phyloP scores from a whole-genome alignment of 2,113 vertebrate species.

The Holacanthus passer region DNA sequence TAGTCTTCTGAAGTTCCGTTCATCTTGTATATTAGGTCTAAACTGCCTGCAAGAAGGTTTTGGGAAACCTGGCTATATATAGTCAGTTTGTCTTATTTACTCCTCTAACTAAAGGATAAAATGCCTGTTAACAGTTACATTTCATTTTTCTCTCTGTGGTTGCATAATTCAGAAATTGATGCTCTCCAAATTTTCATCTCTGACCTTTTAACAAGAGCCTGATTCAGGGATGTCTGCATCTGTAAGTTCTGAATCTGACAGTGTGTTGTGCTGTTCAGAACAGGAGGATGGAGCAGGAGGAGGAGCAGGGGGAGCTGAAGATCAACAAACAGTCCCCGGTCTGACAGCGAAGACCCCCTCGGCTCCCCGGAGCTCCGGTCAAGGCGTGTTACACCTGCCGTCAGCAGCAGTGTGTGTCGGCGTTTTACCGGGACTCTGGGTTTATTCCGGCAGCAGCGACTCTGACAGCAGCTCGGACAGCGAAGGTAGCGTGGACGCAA shows the following conservation, averaged over 20 bases:
- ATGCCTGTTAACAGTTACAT: neutral
- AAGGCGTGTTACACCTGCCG: constrained; percentile 89
- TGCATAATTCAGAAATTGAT: neutral
- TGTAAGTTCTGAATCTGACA: constrained; percentile 7
- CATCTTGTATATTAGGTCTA: neutral
- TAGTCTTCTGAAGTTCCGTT: neutral
- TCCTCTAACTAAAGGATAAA: neutral
- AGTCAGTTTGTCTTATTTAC: neutral
- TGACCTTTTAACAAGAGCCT: constrained; percentile 3
- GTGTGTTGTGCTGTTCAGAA: constrained; percentile 63
- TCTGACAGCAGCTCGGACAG: constrained; percentile 98
- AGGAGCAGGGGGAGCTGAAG: constrained; percentile 54
- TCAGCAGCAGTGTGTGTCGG: constrained; percentile 94
- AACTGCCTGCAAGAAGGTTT: neutral
- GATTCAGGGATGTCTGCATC: neutral
- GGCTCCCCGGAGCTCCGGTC: constrained; percentile 59
- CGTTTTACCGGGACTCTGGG: constrained; percentile 94
- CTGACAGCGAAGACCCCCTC: constrained; percentile 51
- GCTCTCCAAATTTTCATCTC: neutral
- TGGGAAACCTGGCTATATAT: neutral
- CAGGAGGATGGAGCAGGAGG: constrained; percentile 65
- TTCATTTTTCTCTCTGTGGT: neutral
- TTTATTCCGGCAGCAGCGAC: constrained; percentile 97
- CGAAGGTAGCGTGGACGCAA: constrained; percentile 93
- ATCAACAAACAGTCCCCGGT: constrained; percentile 27